phyloP scores from a whole-genome alignment of 2,888 invertebrate genomes.

The Eupithecia subfuscata region DNA sequence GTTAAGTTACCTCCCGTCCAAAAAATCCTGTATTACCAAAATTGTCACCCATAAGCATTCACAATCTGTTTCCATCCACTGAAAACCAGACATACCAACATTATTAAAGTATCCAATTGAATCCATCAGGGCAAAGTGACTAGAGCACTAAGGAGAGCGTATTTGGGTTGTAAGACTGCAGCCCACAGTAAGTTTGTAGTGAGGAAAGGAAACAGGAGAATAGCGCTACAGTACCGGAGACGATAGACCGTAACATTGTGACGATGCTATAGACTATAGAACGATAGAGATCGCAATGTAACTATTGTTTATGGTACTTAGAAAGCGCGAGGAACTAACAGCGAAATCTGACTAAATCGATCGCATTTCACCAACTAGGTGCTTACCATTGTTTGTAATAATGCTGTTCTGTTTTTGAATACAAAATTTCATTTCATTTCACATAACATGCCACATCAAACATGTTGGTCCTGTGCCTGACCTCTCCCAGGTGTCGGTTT shows the following conservation, averaged over 20 bases:
- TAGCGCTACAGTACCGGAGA: constrained; percentile 49
- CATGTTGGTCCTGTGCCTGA: not conserved
- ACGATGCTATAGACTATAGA: constrained; percentile 48
- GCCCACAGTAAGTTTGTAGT: constrained; percentile 84
- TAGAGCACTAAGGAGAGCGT: constrained; percentile 80
- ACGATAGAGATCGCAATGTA: constrained; percentile 35
- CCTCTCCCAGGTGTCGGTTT: not conserved
- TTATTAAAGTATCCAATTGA: constrained; percentile 45
- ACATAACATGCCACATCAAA: not conserved
- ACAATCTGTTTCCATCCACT: constrained; percentile 6
- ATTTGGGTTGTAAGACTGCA: constrained; percentile 83
- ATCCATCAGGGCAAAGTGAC: constrained; percentile 81
- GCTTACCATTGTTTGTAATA: no score
- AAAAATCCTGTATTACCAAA: not conserved
- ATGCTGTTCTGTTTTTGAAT: no score
- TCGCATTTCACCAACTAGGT: not conserved
- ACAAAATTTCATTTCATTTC: not conserved
- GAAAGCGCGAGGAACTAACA: not conserved
- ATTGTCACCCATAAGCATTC: not conserved
- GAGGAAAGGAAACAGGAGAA: constrained; percentile 34
- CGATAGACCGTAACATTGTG: constrained; percentile 31
- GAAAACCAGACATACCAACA: not conserved
- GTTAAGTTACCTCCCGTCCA: not conserved
- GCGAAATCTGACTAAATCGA: not conserved
- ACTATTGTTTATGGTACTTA: constrained; percentile 10